Percentiles rank a stretch among this genome's conserved stretches.
Evolutionary conservation across 2,113 vertebrate species (phyloP).

Genomic region (Sinocyclocheilus grahami): DNA sequence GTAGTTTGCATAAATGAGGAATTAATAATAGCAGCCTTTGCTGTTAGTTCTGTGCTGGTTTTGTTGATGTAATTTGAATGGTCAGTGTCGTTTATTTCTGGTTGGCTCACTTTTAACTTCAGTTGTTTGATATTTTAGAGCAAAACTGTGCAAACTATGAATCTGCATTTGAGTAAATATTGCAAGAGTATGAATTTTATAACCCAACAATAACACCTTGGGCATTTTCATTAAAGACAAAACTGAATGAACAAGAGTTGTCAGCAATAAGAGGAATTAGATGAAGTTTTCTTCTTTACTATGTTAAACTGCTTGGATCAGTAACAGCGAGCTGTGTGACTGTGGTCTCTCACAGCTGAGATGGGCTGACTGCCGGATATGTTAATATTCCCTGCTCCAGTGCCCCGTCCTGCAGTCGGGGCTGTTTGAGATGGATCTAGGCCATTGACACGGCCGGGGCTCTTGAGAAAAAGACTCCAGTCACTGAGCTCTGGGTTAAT

Average conservation of each 20-base stretch:
- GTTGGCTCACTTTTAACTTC: neutral
- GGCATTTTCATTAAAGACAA: neutral
- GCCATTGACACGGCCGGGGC: conserved; percentile 62
- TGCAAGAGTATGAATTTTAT: neutral
- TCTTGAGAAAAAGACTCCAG: conserved; percentile 45
- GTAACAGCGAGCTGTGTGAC: neutral
- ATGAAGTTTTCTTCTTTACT: neutral
- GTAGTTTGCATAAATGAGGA: neutral
- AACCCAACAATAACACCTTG: neutral
- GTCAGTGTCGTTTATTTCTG: neutral
- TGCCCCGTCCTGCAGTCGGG: conserved; percentile 43
- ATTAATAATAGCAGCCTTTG: neutral
- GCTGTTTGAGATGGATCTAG: conserved; percentile 75
- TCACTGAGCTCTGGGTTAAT: conserved; percentile 66
- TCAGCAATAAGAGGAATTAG: neutral
- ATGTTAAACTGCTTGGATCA: neutral
- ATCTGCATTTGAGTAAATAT: neutral
- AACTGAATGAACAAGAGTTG: neutral
- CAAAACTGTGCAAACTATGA: neutral
- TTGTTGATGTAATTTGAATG: neutral
- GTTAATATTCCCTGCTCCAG: conserved; percentile 57
- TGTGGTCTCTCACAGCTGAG: neutral
- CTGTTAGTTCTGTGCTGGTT: neutral
- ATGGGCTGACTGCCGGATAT: conserved; percentile 55
- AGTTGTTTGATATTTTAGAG: neutral